Percentiles rank a stretch among this genome's conserved stretches.
These are phyloP conservation scores for Trididemnum nubilum DNA, from an alignment of 23 tunicate genomes.

Conservation along the genomic window DNA sequence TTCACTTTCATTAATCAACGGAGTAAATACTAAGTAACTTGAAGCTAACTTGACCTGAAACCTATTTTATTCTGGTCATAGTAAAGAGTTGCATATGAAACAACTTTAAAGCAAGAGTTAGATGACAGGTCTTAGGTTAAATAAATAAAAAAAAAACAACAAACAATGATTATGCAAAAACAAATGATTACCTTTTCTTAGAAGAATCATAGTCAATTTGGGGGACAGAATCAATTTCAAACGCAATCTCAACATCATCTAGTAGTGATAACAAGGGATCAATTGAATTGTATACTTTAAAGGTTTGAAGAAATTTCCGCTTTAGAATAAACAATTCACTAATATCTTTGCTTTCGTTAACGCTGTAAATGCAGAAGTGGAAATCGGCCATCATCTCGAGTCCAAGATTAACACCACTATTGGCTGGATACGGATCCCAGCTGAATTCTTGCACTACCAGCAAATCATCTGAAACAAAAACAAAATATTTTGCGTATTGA, in stretches of 20 bases:
- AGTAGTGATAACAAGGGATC: constrained; percentile 9
- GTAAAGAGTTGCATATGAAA: too few species aligned
- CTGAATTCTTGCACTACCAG: constrained; percentile 11
- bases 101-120: too few species aligned
- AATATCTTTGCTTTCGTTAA: neutral
- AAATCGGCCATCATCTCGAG: neutral
- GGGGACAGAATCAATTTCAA: neutral
- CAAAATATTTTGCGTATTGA: too few species aligned
- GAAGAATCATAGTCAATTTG: neutral
- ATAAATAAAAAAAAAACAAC: too few species aligned
- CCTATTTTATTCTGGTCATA: too few species aligned
- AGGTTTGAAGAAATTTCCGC: neutral
- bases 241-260: constrained; percentile 1
- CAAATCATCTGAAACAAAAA: constrained; percentile 17
- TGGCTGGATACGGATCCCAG: constrained; percentile 6
- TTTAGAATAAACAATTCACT: neutral
- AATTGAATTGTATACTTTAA: constrained; percentile 10
- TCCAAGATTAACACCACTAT: constrained; percentile 10
- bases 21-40: too few species aligned
- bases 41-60: too few species aligned
- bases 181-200: constrained; percentile 22
- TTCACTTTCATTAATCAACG: too few species aligned
- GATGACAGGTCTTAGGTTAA: too few species aligned
- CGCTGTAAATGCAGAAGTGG: neutral
- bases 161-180: neutral